These are phyloP conservation scores for Oegoconia quadripuncta DNA, from an alignment of 2,888 invertebrate genomes.

Conservation along the genomic window DNA sequence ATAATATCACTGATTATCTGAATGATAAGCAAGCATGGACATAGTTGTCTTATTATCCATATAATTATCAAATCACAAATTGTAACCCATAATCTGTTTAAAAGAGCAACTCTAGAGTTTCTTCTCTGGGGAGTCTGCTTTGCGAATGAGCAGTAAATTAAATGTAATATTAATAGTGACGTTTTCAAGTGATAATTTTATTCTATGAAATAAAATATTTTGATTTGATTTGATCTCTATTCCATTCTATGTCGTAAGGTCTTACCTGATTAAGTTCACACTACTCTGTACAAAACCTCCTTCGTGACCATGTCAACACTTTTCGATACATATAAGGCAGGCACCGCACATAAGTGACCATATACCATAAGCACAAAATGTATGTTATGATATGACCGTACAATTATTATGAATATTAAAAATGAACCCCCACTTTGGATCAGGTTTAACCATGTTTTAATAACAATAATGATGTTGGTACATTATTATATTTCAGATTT, in stretches of 20 bases:
- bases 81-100: too few species aligned
- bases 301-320: conserved; percentile 44
- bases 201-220: too few species aligned
- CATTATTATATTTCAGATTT: conserved; percentile 7
- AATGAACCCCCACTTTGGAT: conserved; percentile 29
- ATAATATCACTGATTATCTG: too few species aligned
- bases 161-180: too few species aligned
- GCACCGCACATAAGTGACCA: neutral
- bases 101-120: too few species aligned
- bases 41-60: too few species aligned
- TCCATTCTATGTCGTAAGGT: neutral
- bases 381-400: too few species aligned
- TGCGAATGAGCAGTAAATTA: too few species aligned
- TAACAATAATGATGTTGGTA: conserved; percentile 44
- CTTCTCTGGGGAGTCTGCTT: too few species aligned
- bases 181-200: neutral
- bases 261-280: neutral
- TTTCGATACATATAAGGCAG: conserved; percentile 20
- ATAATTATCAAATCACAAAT: too few species aligned
- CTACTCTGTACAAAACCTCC: conserved; percentile 24
- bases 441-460: conserved; percentile 49
- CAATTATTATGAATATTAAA: conserved; percentile 67
- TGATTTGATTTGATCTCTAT: too few species aligned
- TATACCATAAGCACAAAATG: conserved; percentile 1
- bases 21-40: too few species aligned